Conservation (phyloP, 1,140 invertebrate genomes). For the Euwallacea similis region DNA sequence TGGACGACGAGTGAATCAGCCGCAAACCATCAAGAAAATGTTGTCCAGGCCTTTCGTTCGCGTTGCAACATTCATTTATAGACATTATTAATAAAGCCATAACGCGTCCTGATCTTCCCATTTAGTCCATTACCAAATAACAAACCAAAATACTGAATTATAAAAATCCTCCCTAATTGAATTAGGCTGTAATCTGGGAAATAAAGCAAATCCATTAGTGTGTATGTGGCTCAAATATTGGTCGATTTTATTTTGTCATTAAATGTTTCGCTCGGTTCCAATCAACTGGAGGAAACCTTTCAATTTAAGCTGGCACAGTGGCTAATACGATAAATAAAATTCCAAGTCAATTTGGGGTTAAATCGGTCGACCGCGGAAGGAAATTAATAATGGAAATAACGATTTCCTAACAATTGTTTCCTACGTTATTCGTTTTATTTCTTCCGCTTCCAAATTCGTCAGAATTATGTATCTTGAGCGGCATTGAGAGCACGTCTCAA, state of each 20-base stretch:
- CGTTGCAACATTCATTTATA: too few species aligned
- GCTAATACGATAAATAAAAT: slow-evolving; percentile 24
- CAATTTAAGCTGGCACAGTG: slow-evolving; percentile 17
- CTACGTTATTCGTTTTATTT: slow-evolving; percentile 18
- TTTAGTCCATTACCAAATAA: too few species aligned
- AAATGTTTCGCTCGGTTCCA: slow-evolving; percentile 15
- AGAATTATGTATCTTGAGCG: too few species aligned
- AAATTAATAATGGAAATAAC: slow-evolving; percentile 23
- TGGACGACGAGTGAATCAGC: too few species aligned
- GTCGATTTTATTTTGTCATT: slow-evolving; percentile 14
- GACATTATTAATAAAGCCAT: too few species aligned
- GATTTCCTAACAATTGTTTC: slow-evolving; percentile 15
- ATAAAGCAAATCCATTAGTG: slow-evolving; percentile 1
- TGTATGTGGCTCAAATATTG: not conserved
- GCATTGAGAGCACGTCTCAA: too few species aligned
- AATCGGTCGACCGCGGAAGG: slow-evolving; percentile 19
- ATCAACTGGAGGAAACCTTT: slow-evolving; percentile 12
- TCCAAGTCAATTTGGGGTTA: slow-evolving; percentile 15
- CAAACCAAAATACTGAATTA: too few species aligned
- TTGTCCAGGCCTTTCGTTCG: too few species aligned
- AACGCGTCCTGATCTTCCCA: too few species aligned
- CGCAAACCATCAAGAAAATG: too few species aligned
- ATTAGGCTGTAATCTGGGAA: not conserved
- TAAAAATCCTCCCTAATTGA: not conserved
- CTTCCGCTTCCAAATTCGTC: not conserved